Percentiles rank a stretch among this genome's conserved stretches.
phyloP scores from a whole-genome alignment of 2,888 invertebrate species.

The Limnephilus marmoratus region DNA sequence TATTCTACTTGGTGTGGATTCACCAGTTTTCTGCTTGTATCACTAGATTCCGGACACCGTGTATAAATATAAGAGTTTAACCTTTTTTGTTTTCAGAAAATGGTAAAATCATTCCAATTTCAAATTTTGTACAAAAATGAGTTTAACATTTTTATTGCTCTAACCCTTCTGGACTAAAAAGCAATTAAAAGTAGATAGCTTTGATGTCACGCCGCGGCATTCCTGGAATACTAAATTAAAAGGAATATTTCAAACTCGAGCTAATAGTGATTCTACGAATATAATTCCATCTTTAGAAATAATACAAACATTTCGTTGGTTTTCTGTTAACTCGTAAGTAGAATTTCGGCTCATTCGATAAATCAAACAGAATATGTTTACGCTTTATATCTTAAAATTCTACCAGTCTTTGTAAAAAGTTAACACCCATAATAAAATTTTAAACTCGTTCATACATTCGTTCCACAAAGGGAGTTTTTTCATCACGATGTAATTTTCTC shows the following conservation, averaged over 20 bases:
- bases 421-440: neutral
- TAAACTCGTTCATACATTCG: neutral
- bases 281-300: neutral
- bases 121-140: too few species aligned
- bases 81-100: too few species aligned
- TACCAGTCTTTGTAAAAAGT: neutral
- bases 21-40: too few species aligned
- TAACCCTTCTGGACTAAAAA: neutral
- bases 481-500: neutral
- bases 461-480: neutral
- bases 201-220: neutral
- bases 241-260: neutral
- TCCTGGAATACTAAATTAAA: neutral
- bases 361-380: neutral
- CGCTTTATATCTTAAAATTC: neutral
- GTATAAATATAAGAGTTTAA: too few species aligned
- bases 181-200: neutral
- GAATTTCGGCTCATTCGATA: neutral
- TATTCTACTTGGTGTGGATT: too few species aligned
- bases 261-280: neutral
- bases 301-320: neutral
- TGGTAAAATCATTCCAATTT: too few species aligned
- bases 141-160: neutral
- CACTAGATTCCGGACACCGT: too few species aligned
- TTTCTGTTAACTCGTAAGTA: neutral